Percentiles rank a stretch among this genome's conserved stretches.
phyloP scores from a whole-genome alignment of 2,113 vertebrate species.

The Gorsachius goisagi region DNA sequence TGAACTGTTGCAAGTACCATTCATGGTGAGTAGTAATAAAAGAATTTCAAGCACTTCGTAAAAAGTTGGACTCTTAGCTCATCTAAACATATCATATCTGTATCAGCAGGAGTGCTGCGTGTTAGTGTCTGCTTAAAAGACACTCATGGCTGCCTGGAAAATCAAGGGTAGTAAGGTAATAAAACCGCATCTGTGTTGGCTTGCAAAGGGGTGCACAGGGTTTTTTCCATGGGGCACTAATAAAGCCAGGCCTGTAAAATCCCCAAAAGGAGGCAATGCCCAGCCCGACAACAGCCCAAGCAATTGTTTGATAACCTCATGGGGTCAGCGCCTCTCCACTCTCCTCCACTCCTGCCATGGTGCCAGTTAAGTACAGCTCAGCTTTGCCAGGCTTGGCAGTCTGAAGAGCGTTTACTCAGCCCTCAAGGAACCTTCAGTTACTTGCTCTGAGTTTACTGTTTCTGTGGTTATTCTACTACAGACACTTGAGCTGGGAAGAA shows the following conservation, averaged over 20 bases:
- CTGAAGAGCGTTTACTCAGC: not conserved
- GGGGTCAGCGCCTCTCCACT: not conserved
- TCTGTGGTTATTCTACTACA: not conserved
- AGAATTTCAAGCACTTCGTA: not conserved
- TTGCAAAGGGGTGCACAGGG: not conserved
- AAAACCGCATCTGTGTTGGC: not conserved
- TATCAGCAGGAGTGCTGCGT: not conserved
- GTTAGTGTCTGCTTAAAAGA: not conserved
- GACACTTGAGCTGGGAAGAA: not conserved
- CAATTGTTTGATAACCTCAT: not conserved
- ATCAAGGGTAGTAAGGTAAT: not conserved
- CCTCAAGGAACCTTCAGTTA: not conserved
- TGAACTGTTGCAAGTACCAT: not conserved
- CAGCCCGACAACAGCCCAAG: not conserved
- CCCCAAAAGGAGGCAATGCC: not conserved
- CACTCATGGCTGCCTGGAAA: not conserved
- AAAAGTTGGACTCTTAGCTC: not conserved
- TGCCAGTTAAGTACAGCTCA: not conserved
- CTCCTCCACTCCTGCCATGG: not conserved
- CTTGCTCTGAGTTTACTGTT: not conserved
- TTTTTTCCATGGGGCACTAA: not conserved
- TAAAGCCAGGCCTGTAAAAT: not conserved
- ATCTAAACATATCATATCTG: not conserved
- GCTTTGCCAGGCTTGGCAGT: not conserved
- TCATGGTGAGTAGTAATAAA: not conserved